Base-by-base conservation (phyloP, 2,888 invertebrate species). In the Homarus gammarus region DNA sequence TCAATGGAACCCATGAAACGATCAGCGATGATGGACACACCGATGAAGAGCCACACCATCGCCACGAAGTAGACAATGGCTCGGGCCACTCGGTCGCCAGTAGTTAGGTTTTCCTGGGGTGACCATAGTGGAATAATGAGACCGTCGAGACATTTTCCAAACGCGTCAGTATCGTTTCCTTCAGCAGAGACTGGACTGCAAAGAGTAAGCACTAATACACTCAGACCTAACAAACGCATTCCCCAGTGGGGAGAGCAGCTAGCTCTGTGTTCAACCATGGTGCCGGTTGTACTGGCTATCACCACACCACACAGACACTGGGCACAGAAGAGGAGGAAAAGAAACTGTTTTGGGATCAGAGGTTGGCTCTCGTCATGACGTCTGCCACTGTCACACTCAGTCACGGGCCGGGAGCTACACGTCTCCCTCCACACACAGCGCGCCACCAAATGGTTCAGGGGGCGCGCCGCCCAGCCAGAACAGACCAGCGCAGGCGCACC, bases 1-100 rank as follows among this genome's bases (percentile, higher is more conserved):
- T 99, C 99, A 94, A 99, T 99, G 93, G 99, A 97, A 70, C 98
- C 98, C 99, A 99, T 99, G 95, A 99, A 99, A 90, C 99, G 96
- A 94, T 99, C 99, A 92, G 99, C 99, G 92, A 99, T 97, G 94
- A 99, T 99, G 93, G 99, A 99, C 75, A 99, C 99, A 87, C 99
- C 99, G 93, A 99, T 97, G 95, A 99, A 99, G 94, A 99, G 96
- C 94, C 99, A 99, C 93, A 97, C 95, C 94, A 99, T 96, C 77
- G 96, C 95, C 82, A 97, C 93, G 95, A 99, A 98, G 95, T 99
- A 99, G 91, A 98, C 96, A 92, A 96, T 93, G 72, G 99, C 99
- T 49, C 99, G 96, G 90, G 97, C 95, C 92, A 97, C 95, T 92
- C 97, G 95, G 93, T 98, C 98, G 86, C 96, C 95, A 78, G 95